phyloP scores from a whole-genome alignment of 2,888 invertebrate genomes.

The Eupithecia dodoneata region DNA sequence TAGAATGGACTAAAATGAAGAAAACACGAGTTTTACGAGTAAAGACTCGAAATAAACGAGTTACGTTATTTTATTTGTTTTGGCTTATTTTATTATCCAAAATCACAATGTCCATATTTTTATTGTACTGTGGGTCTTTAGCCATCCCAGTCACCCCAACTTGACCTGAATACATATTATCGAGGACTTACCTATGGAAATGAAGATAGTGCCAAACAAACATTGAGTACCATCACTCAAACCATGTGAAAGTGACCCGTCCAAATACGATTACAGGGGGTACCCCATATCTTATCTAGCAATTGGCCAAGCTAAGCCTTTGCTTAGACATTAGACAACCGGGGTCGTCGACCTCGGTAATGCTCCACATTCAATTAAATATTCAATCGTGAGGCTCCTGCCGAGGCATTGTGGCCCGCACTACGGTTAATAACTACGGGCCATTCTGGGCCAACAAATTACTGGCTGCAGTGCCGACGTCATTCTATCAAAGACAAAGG shows the following conservation, averaged over 20 bases:
- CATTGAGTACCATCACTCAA: neutral
- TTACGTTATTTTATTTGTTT: neutral
- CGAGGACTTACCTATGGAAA: neutral
- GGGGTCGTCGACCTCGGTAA: conserved; percentile 56
- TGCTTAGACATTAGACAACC: conserved; percentile 37
- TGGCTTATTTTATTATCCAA: neutral
- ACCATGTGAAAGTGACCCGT: conserved; percentile 11
- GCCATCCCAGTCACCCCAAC: neutral
- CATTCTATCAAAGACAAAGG: conserved; percentile 33
- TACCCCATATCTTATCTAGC: conserved; percentile 48
- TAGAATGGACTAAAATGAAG: conserved; percentile 12
- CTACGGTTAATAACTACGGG: conserved; percentile 62
- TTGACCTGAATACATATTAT: neutral
- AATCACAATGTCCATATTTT: neutral
- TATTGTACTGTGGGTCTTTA: neutral
- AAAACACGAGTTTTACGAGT: conserved; percentile 1
- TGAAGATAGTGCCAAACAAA: neutral
- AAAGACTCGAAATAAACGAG: neutral
- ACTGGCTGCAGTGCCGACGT: conserved; percentile 41
- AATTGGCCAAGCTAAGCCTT: conserved; percentile 45
- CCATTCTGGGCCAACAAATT: conserved; percentile 49
- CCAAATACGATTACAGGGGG: conserved; percentile 22
- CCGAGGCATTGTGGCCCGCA: conserved; percentile 57
- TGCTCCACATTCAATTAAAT: conserved; percentile 75
- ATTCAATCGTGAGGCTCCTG: conserved; percentile 68